Evolutionary conservation across 30 jellyfish, hydroid and myxozoan species (phyloP), one percentile per base, ranked within the genome.

Genomic region (Aurelia aurita): DNA sequence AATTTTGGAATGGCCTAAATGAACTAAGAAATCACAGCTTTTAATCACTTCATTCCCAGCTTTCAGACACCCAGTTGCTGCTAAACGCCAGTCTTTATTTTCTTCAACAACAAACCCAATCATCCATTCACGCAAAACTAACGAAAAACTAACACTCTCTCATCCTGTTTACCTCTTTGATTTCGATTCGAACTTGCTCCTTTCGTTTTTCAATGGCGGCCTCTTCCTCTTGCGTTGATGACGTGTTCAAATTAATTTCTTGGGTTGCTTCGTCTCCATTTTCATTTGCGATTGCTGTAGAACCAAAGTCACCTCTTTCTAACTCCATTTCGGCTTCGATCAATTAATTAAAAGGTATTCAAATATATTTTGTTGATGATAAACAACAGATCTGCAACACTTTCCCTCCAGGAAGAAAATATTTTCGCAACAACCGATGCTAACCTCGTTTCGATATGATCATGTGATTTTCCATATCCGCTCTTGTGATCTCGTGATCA

Each of bases 141-240:
- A 39, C 51, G 16, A 39, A 39, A 39, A 39, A 6, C 51, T n/a
- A n/a, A 39, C 51, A 4, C 51, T 39, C 13, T 39, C 51, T 39
- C 16, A 0, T 8, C 51, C 51, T 39, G 15, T 11, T 23, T 57
- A 80, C 90, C 90, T 80, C 90, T 11, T 47, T 47, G 55, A 80
- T 65, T 65, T 80, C 90, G 2, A 19, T 55, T 47, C 77, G 8
- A 13, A 80, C 26, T 80, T 63, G 27, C 63, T 80, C 90, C 57
- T 80, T 80, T 46, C 82, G 73, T 58, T 35, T 46, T 34, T 59
- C 90, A 69, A 80, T 80, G 82, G 90, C 90, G 61, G 83, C 90
- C n/a, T 63, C 90, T 80, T 80, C 90, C 82, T 80, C 90, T 47
- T 70, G 82, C 20, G 90, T 45, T 29, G 62, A 57, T 64, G 69